phyloP scores from a whole-genome alignment of 64 coral and sea anemone genomes.

The Montipora foliosa region DNA sequence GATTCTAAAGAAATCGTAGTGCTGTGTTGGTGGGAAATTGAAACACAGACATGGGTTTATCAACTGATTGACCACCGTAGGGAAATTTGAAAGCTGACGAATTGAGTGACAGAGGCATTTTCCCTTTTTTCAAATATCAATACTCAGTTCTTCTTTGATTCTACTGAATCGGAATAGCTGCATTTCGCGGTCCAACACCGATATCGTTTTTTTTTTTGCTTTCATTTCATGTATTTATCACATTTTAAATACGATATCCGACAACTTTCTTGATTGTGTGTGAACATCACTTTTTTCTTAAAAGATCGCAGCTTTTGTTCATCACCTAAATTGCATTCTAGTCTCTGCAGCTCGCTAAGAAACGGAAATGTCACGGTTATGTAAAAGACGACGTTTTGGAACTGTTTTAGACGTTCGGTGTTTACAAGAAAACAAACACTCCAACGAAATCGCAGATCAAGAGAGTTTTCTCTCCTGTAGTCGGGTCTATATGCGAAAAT shows the following conservation, averaged over 20 bases:
- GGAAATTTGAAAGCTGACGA: too few species aligned
- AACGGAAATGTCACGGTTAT: not conserved
- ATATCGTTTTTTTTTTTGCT: not conserved
- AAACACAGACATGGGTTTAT: too few species aligned
- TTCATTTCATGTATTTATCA: not conserved
- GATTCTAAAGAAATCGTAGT: too few species aligned
- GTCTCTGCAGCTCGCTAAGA: not conserved
- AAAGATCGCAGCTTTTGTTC: not conserved
- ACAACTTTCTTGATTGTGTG: not conserved
- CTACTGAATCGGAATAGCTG: not conserved
- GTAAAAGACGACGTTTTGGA: not conserved
- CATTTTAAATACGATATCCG: not conserved
- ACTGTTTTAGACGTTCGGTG: not conserved
- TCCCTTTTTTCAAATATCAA: not conserved
- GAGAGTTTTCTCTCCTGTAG: not conserved
- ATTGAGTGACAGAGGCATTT: not conserved
- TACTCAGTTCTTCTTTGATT: not conserved
- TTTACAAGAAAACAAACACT: not conserved
- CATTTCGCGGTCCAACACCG: not conserved
- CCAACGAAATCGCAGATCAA: not conserved
- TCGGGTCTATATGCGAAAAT: not conserved
- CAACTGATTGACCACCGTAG: too few species aligned
- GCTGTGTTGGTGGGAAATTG: too few species aligned
- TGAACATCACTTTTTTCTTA: not conserved
- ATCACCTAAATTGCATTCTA: not conserved